Conservation (phyloP, 2,113 vertebrate genomes). For the Ciconia boyciana region DNA sequence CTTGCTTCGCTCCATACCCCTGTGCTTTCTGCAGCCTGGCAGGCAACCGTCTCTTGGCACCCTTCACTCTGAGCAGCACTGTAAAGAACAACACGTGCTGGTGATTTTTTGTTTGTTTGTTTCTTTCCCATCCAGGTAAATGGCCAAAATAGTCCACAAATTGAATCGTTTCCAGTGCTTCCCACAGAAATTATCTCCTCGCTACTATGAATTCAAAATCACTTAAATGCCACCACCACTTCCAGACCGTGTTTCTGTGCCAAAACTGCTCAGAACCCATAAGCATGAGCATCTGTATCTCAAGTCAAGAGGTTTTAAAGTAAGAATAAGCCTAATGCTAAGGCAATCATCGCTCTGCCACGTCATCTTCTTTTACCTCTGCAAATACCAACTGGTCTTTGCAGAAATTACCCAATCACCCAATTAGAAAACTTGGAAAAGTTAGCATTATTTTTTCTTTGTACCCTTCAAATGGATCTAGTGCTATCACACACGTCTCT, state of each 20-base stretch:
- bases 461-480: not conserved
- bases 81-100: not conserved
- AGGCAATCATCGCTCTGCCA: not conserved
- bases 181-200: not conserved
- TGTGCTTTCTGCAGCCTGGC: not conserved
- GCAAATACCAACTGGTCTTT: not conserved
- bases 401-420: not conserved
- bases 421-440: not conserved
- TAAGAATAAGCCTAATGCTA: not conserved
- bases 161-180: not conserved
- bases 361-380: not conserved
- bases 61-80: not conserved
- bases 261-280: not conserved
- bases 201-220: not conserved
- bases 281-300: not conserved
- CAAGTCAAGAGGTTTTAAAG: not conserved
- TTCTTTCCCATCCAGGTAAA: conserved; percentile 7
- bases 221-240: not conserved
- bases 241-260: not conserved
- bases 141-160: not conserved
- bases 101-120: not conserved
- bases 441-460: not conserved
- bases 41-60: not conserved
- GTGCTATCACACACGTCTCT: accelerated
- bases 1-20: not conserved